Percentiles rank a stretch among this genome's conserved stretches.
Conservation (phyloP, 2,888 invertebrate species). For the Steromphala cineraria region DNA sequence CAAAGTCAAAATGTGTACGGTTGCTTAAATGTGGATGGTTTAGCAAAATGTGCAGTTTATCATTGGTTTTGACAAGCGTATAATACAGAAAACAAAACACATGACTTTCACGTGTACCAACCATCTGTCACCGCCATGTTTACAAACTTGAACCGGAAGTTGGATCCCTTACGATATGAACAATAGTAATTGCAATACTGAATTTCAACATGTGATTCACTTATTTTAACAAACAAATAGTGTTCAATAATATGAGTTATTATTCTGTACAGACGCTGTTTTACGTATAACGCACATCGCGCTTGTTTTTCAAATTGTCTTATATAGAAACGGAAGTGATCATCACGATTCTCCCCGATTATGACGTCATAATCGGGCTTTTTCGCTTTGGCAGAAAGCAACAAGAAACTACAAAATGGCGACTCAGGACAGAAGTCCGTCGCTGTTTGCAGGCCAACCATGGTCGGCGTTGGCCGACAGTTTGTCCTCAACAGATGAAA, state of each 20-base stretch:
- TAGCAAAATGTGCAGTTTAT: no score
- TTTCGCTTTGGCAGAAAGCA: conserved; percentile 71
- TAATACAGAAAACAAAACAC: background rate
- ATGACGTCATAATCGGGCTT: conserved; percentile 72
- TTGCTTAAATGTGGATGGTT: no score
- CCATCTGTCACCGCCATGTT: conserved; percentile 38
- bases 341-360: conserved; percentile 53
- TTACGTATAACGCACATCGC: conserved; percentile 13
- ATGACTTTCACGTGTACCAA: conserved; percentile 28
- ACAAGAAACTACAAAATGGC: conserved; percentile 75
- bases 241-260: background rate
- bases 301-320: conserved; percentile 28
- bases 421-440: conserved; percentile 75
- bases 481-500: conserved; percentile 58
- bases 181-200: background rate
- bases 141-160: background rate
- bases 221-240: background rate
- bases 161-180: background rate
- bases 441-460: conserved; percentile 74
- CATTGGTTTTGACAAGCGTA: no score
- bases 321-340: conserved; percentile 10
- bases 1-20: no score
- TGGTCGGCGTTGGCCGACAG: conserved; percentile 74
- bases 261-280: background rate
- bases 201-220: background rate